phyloP scores from a whole-genome alignment of 1,140 invertebrate genomes.

The Coenobita brevimanus region DNA sequence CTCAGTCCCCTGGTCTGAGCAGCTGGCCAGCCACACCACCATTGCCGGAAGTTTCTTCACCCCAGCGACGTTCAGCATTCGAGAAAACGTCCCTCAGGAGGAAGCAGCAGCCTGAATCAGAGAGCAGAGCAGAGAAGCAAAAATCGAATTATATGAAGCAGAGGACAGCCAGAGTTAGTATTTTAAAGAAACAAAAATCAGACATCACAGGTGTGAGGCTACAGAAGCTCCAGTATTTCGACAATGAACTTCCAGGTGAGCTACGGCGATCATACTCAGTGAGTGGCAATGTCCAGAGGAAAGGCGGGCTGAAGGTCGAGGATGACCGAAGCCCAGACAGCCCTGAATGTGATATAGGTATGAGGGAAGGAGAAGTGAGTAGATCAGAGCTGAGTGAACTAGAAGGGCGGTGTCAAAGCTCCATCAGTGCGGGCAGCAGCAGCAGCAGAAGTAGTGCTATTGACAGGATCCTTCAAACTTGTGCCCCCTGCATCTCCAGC shows the following conservation, averaged over 20 bases:
- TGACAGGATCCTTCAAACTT: constrained; percentile 51
- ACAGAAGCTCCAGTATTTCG: constrained; percentile 57
- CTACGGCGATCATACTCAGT: constrained; percentile 44
- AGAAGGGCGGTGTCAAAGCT: constrained; percentile 41
- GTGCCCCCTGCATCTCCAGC: constrained; percentile 53
- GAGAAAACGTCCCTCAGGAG: constrained; percentile 44
- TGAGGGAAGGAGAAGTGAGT: not conserved
- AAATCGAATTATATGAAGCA: constrained; percentile 58
- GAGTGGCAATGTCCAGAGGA: constrained; percentile 26
- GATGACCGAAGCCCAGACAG: not conserved
- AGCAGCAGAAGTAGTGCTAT: constrained; percentile 45
- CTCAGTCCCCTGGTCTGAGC: not conserved
- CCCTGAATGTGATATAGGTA: not conserved
- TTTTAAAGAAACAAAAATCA: constrained; percentile 56
- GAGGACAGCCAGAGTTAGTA: constrained; percentile 39
- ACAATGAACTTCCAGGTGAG: constrained; percentile 51
- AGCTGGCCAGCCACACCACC: constrained; percentile 22
- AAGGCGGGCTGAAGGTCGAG: not conserved
- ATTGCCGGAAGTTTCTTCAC: not conserved
- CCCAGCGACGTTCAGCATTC: constrained; percentile 22
- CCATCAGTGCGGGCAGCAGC: constrained; percentile 44
- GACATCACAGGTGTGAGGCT: constrained; percentile 55
- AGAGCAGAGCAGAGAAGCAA: constrained; percentile 54
- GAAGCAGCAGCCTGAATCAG: constrained; percentile 50
- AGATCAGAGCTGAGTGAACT: constrained; percentile 10